phyloP scores from a whole-genome alignment of 2,113 vertebrate genomes.

The Myodes glareolus region DNA sequence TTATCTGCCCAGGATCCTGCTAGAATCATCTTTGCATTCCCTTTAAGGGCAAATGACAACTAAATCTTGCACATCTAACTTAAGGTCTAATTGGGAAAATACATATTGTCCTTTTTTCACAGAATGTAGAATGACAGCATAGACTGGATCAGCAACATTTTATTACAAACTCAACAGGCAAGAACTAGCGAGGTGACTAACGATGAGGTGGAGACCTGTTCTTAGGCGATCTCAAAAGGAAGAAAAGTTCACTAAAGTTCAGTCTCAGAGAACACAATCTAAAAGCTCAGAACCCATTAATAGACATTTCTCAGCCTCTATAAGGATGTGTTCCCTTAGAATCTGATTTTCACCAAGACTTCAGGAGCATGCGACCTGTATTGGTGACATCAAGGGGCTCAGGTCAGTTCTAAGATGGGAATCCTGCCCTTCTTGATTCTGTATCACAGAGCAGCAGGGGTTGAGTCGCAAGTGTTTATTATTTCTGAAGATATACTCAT shows the following conservation, averaged over 20 bases:
- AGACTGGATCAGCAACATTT: slow-evolving; percentile 81
- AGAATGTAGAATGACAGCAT: slow-evolving; percentile 72
- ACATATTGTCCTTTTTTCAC: slow-evolving; percentile 41
- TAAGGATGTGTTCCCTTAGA: slow-evolving; percentile 36
- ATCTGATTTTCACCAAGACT: slow-evolving; percentile 50
- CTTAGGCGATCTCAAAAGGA: slow-evolving; percentile 70
- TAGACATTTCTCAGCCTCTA: slow-evolving; percentile 46
- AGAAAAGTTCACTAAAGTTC: slow-evolving; percentile 83
- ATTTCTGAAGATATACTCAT: slow-evolving; percentile 82
- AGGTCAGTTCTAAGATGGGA: slow-evolving; percentile 53
- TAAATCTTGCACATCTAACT: slow-evolving; percentile 61
- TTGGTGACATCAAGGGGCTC: slow-evolving; percentile 62
- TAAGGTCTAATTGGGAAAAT: slow-evolving; percentile 71
- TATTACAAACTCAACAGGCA: slow-evolving; percentile 79
- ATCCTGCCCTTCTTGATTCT: slow-evolving; percentile 1
- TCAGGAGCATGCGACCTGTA: slow-evolving; percentile 46
- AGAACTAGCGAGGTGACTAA: slow-evolving; percentile 84
- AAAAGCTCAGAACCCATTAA: slow-evolving; percentile 67
- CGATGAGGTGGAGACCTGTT: slow-evolving; percentile 66
- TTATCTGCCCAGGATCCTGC: slow-evolving; percentile 63
- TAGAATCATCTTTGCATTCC: neutral
- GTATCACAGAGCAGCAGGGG: slow-evolving; percentile 74
- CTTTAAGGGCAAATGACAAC: slow-evolving; percentile 45
- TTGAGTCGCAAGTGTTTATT: slow-evolving; percentile 83
- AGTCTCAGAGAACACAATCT: slow-evolving; percentile 57